A percentile compares a stretch with the other conserved stretches of the same genome.
Evolutionary conservation across 2,888 invertebrate species (phyloP).

Genomic region (Brachycybe producta): DNA sequence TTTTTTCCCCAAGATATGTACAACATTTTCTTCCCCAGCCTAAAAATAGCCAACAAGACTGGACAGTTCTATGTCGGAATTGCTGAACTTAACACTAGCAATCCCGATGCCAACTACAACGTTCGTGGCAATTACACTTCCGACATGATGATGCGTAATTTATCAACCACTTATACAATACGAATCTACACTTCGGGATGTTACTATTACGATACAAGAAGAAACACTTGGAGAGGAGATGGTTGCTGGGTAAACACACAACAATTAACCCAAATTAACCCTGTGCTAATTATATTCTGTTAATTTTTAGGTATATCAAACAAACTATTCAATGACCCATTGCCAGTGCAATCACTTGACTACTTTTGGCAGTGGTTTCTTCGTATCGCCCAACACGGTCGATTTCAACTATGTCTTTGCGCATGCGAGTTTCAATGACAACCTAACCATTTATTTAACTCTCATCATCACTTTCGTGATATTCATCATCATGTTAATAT

Average conservation of each 20-base stretch:
- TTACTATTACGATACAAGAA: conserved; percentile 29
- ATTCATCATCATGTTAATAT: conserved; percentile 34
- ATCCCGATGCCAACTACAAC: conserved; percentile 19
- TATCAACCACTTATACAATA: conserved; percentile 32
- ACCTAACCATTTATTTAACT: conserved; percentile 38
- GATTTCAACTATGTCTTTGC: conserved; percentile 39
- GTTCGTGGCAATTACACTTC: conserved; percentile 25
- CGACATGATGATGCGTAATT: conserved; percentile 25
- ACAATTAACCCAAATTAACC: not conserved
- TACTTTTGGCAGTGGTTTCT: conserved; percentile 37
- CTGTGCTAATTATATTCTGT: not conserved
- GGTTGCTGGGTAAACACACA: conserved; percentile 27
- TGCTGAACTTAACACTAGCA: conserved; percentile 22
- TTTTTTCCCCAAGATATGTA: not conserved
- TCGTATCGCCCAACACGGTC: conserved; percentile 38
- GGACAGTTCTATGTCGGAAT: conserved; percentile 33
- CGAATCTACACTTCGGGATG: conserved; percentile 32
- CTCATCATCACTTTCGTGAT: conserved; percentile 32
- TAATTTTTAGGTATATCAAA: conserved; percentile 7
- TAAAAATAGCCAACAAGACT: conserved; percentile 24
- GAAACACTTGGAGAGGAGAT: conserved; percentile 27
- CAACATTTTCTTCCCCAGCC: conserved; percentile 26
- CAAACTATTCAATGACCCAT: conserved; percentile 7
- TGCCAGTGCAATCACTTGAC: conserved; percentile 32
- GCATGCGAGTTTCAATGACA: conserved; percentile 35